phyloP scores from a whole-genome alignment of 2,797 vertebrate genomes.

The Phoxinus dragarum region DNA sequence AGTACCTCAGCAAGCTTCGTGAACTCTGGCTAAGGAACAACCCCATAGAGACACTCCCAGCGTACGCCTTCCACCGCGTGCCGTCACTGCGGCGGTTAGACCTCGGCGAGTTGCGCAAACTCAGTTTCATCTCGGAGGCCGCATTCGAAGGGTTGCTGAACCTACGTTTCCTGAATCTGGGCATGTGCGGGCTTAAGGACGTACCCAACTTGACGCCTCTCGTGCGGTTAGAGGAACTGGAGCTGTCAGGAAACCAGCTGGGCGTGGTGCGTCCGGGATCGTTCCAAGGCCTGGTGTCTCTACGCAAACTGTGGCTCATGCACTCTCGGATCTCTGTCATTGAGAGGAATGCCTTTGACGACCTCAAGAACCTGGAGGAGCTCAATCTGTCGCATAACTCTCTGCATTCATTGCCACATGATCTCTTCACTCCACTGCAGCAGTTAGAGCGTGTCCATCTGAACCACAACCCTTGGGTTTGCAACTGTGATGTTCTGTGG shows the following conservation, averaged over 20 bases:
- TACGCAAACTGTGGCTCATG: conserved; percentile 96
- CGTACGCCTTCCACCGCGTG: conserved; percentile 94
- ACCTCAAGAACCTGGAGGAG: conserved; percentile 95
- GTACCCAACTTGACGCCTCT: conserved; percentile 94
- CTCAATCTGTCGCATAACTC: conserved; percentile 96
- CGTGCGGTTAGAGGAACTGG: conserved; percentile 90
- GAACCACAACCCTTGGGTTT: conserved; percentile 97
- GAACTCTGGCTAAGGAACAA: conserved; percentile 97
- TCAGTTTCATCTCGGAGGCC: conserved; percentile 96
- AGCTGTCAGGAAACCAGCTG: conserved; percentile 92
- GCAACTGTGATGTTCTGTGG: conserved; percentile 97
- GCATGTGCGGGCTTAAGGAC: conserved; percentile 96
- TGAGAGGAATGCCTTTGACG: conserved; percentile 95
- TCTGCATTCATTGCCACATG: conserved; percentile 92
- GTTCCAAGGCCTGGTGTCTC: conserved; percentile 90
- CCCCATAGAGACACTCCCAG: conserved; percentile 95
- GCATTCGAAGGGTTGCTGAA: conserved; percentile 95
- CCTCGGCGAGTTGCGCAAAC: conserved; percentile 91
- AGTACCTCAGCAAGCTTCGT: conserved; percentile 95
- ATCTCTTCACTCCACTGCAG: conserved; percentile 95
- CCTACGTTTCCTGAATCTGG: conserved; percentile 93
- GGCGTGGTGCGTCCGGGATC: conserved; percentile 91
- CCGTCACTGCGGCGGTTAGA: conserved; percentile 92
- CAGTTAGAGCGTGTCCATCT: conserved; percentile 94
- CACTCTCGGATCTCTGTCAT: conserved; percentile 92